These are phyloP conservation scores for Melanostoma scalare DNA, from an alignment of 2,888 invertebrate genomes.

Conservation along the genomic window DNA sequence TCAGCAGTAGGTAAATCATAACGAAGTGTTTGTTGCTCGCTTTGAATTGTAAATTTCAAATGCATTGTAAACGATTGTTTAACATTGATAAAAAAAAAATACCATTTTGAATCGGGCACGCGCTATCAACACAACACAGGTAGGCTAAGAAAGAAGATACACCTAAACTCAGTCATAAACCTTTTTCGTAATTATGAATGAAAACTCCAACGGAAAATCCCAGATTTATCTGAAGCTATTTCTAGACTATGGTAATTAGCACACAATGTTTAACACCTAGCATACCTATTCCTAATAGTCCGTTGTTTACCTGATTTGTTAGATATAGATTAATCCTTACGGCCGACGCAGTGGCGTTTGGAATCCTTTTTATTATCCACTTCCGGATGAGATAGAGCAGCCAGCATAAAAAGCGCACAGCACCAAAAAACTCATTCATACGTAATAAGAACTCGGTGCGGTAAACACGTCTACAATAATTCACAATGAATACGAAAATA, in stretches of 20 bases:
- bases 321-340: slow-evolving; percentile 2
- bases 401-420: slow-evolving; percentile 12
- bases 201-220: slow-evolving; percentile 10
- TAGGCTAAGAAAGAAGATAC: neutral
- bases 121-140: slow-evolving; percentile 31
- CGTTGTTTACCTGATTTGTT: neutral
- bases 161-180: neutral
- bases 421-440: neutral
- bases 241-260: slow-evolving; percentile 17
- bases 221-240: neutral
- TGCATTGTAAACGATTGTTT: too few species aligned
- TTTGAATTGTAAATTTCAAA: too few species aligned
- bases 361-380: slow-evolving; percentile 12
- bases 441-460: neutral
- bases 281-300: slow-evolving; percentile 3
- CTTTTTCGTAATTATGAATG: slow-evolving; percentile 20
- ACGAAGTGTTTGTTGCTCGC: too few species aligned
- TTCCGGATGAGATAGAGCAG: slow-evolving; percentile 27
- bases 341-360: neutral
- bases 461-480: neutral
- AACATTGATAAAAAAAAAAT: too few species aligned
- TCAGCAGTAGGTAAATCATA: too few species aligned
- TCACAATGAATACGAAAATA: slow-evolving; percentile 12
- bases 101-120: slow-evolving; percentile 22
- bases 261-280: slow-evolving; percentile 1